phyloP scores from a whole-genome alignment of 2,797 vertebrate species.

The Brachyalestes nurse region DNA sequence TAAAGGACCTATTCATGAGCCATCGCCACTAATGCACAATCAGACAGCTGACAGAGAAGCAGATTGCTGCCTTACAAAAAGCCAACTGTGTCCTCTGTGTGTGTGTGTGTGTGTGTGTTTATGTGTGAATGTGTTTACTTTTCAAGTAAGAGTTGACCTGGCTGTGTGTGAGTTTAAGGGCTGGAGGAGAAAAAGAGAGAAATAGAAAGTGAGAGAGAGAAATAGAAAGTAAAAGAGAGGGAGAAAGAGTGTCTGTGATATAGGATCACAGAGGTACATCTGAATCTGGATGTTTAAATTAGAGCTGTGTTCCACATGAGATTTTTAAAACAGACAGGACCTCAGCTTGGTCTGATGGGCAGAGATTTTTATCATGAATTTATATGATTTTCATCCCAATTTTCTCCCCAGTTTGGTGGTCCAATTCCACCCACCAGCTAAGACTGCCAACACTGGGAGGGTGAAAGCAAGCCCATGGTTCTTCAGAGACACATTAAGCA shows the following conservation, averaged over 20 bases:
- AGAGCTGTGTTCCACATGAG: neutral
- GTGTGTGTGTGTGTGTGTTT: neutral
- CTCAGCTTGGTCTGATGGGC: neutral
- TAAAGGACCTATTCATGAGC: slow-evolving; percentile 43
- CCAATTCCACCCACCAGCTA: too few relatives aligned
- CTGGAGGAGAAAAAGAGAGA: neutral
- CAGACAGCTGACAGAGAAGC: slow-evolving; percentile 22
- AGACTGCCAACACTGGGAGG: too few relatives aligned
- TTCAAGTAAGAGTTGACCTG: slow-evolving; percentile 12
- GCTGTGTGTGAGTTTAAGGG: neutral
- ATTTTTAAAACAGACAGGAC: neutral
- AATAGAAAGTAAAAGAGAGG: neutral
- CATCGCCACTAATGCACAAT: slow-evolving; percentile 24
- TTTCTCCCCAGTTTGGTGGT: too few relatives aligned
- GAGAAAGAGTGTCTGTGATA: neutral
- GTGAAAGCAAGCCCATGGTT: too few relatives aligned
- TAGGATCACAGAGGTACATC: neutral
- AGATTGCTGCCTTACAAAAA: slow-evolving; percentile 16
- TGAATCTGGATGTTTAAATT: neutral
- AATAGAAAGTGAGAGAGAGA: neutral
- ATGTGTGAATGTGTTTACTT: slow-evolving; percentile 10
- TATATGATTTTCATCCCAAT: too few relatives aligned
- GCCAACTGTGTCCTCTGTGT: slow-evolving; percentile 1
- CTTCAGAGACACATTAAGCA: too few relatives aligned
- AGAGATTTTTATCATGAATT: neutral